Percentiles rank a stretch among this genome's conserved stretches.
Evolutionary conservation across 2,888 invertebrate species (phyloP).

Genomic region (Platycheirus rosarum): DNA sequence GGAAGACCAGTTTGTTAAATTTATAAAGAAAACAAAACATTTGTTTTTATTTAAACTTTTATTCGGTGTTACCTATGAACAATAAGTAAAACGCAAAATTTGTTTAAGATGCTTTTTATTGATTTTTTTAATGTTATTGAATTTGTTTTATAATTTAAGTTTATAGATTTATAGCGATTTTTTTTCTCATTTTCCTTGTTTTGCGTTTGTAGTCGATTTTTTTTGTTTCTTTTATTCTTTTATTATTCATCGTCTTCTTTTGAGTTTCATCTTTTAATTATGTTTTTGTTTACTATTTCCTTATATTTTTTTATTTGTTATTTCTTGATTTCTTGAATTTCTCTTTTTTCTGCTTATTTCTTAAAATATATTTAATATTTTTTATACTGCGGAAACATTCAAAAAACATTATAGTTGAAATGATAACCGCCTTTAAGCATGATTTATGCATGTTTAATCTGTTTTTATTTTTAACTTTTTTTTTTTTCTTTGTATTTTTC

Average conservation of each 20-base stretch:
- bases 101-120: constrained; percentile 14
- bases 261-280: constrained; percentile 56
- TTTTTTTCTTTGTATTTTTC: constrained; percentile 71
- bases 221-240: constrained; percentile 49
- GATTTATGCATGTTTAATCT: constrained; percentile 73
- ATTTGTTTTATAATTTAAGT: constrained; percentile 62
- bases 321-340: constrained; percentile 71
- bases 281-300: constrained; percentile 68
- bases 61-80: too few relatives aligned
- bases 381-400: constrained; percentile 78
- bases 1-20: too few relatives aligned
- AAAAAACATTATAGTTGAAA: constrained; percentile 83
- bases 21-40: too few relatives aligned
- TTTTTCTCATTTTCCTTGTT: constrained; percentile 74
- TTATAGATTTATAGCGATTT: constrained; percentile 59
- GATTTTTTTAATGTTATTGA: constrained; percentile 58
- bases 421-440: constrained; percentile 74
- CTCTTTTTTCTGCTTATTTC: constrained; percentile 74
- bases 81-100: too few relatives aligned
- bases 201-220: constrained; percentile 62
- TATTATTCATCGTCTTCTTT: constrained; percentile 56
- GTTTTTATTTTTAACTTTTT: constrained; percentile 68
- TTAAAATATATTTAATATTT: constrained; percentile 73
- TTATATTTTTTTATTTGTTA: constrained; percentile 72
- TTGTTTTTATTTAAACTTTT: too few relatives aligned